These are phyloP conservation scores for Andinoacara biseriatus DNA, from an alignment of 2,113 vertebrate genomes.

Conservation along the genomic window DNA sequence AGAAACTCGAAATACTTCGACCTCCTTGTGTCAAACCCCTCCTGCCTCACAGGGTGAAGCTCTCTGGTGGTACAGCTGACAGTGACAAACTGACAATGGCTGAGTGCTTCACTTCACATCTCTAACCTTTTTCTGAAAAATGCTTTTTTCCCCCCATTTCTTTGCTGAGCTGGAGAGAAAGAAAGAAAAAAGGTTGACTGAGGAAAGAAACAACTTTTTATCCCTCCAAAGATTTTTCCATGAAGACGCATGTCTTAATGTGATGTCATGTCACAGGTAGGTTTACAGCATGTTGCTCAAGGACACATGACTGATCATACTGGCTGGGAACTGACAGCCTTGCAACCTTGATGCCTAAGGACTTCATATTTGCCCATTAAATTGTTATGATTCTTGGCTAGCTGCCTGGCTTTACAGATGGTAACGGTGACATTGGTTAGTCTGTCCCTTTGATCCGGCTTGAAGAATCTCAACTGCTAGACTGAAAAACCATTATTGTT, in stretches of 20 bases:
- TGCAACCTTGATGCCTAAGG: not conserved
- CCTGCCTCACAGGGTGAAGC: constrained; percentile 9
- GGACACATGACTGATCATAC: not conserved
- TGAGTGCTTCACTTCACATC: constrained; percentile 59
- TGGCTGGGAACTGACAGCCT: not conserved
- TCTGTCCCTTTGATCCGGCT: not conserved
- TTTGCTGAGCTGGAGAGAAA: constrained; percentile 7
- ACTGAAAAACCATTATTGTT: not conserved
- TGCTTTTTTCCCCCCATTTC: not conserved
- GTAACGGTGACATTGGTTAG: not conserved
- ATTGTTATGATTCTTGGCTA: not conserved
- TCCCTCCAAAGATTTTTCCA: constrained; percentile 12
- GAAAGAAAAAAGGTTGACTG: constrained; percentile 1
- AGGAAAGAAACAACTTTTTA: constrained; percentile 8
- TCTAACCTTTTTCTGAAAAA: constrained; percentile 32
- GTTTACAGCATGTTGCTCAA: not conserved
- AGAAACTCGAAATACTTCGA: constrained; percentile 55
- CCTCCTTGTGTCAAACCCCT: constrained; percentile 66
- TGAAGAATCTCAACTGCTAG: not conserved
- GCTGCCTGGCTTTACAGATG: not conserved
- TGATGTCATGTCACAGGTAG: not conserved
- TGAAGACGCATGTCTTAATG: constrained; percentile 14
- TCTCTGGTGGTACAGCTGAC: constrained; percentile 63
- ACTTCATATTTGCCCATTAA: not conserved
- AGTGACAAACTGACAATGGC: constrained; percentile 71